Conservation (phyloP, 2,888 invertebrate genomes). For the Synergus gifuensis region DNA sequence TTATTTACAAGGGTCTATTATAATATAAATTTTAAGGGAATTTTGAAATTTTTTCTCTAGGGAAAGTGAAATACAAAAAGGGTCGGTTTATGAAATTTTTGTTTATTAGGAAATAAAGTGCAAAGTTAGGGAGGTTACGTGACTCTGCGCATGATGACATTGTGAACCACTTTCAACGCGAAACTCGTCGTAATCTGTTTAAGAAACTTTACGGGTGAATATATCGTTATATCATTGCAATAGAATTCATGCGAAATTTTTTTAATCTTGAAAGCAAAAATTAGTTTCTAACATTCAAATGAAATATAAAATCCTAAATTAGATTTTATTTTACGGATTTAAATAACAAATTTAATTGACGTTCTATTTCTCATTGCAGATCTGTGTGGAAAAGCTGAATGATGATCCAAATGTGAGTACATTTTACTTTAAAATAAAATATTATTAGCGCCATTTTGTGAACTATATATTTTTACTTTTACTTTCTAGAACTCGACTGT, state of each 20-base stretch:
- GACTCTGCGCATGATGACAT: constrained; percentile 25
- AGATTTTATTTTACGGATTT: background rate
- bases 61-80: background rate
- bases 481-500: constrained; percentile 79
- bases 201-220: constrained; percentile 32
- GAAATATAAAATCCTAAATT: background rate
- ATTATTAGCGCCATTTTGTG: background rate
- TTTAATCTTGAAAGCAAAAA: background rate
- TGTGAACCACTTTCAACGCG: constrained; percentile 37
- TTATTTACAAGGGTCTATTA: background rate
- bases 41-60: background rate
- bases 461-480: constrained; percentile 30
- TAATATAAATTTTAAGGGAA: background rate
- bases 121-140: constrained; percentile 25
- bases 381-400: constrained; percentile 80
- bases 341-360: background rate
- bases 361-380: constrained; percentile 73
- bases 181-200: constrained; percentile 41
- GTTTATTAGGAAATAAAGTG: background rate
- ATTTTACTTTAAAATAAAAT: background rate
- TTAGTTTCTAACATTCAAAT: constrained; percentile 4
- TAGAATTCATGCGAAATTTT: background rate
- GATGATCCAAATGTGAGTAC: constrained; percentile 80
- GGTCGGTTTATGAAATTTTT: constrained; percentile 19
- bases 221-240: constrained; percentile 32